Evolutionary conservation across 2,888 invertebrate species (phyloP).

Genomic region (Luperina nickerlii): DNA sequence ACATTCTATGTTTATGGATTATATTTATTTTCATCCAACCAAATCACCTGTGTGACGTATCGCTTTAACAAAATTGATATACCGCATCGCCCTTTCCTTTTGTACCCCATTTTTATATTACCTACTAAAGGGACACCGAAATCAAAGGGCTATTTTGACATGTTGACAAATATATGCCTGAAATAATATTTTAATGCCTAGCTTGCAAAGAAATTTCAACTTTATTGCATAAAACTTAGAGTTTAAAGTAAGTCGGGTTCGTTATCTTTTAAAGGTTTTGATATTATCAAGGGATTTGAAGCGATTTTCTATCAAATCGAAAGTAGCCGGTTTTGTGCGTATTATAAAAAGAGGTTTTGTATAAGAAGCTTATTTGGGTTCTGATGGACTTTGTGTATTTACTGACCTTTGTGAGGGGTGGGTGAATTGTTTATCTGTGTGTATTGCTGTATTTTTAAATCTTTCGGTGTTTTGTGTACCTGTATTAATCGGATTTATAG

Average conservation of each 20-base stretch:
- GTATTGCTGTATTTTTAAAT: constrained; percentile 8
- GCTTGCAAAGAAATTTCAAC: constrained; percentile 40
- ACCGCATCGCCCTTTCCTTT: constrained; percentile 74
- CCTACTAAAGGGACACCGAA: constrained; percentile 81
- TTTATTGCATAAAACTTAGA: constrained; percentile 39
- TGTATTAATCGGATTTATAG: background rate
- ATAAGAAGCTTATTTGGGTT: constrained; percentile 74
- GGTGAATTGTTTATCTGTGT: constrained; percentile 49
- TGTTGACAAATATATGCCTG: constrained; percentile 87
- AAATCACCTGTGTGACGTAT: constrained; percentile 68
- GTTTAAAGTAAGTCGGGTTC: constrained; percentile 32
- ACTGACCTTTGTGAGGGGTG: constrained; percentile 59
- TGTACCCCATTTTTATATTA: constrained; percentile 76
- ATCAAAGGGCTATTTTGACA: constrained; percentile 89
- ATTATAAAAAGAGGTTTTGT: constrained; percentile 70
- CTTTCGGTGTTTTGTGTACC: background rate
- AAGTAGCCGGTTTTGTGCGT: constrained; percentile 74
- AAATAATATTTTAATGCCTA: constrained; percentile 77
- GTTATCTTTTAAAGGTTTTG: constrained; percentile 76
- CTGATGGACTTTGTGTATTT: constrained; percentile 66
- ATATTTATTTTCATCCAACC: constrained; percentile 60
- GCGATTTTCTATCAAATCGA: constrained; percentile 83
- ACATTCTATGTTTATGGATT: constrained; percentile 47
- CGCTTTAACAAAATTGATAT: constrained; percentile 83
- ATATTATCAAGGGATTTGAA: constrained; percentile 85